These are phyloP conservation scores for Chondrilla cf. caribensis DNA, from an alignment of 37 sponge, comb jelly and placozoan species.

Conservation along the genomic window DNA sequence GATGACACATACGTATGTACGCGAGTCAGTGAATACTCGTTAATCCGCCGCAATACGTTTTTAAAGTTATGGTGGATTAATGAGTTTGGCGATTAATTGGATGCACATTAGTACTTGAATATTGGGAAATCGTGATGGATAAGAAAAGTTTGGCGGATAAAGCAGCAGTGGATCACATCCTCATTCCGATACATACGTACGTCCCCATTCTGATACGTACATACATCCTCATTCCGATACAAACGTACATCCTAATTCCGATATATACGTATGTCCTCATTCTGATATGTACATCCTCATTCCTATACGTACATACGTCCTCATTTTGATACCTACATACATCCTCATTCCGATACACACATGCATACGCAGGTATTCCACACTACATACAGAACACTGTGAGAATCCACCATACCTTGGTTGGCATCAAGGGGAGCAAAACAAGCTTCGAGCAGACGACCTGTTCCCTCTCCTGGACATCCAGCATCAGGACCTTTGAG, in stretches of 20 bases:
- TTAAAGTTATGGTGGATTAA: no score
- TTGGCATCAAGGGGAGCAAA: neutral
- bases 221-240: neutral
- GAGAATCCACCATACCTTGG: neutral
- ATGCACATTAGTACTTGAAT: no score
- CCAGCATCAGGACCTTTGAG: conserved; percentile 33
- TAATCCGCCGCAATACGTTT: no score
- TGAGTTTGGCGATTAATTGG: no score
- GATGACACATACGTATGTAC: no score
- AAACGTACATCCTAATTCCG: neutral
- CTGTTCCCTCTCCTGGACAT: conserved; percentile 27
- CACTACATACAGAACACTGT: neutral
- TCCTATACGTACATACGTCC: neutral
- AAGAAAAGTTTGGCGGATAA: no score
- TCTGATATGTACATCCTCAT: neutral
- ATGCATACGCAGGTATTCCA: neutral
- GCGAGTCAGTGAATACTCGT: no score
- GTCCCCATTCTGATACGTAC: neutral
- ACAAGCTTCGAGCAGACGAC: neutral
- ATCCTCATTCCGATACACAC: neutral
- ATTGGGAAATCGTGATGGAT: no score
- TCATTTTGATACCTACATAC: neutral
- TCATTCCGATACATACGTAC: neutral
- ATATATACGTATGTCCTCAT: neutral
- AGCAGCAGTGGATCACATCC: no score